Conservation (phyloP, 2,888 invertebrate species). For the Dichetophora obliterata region DNA sequence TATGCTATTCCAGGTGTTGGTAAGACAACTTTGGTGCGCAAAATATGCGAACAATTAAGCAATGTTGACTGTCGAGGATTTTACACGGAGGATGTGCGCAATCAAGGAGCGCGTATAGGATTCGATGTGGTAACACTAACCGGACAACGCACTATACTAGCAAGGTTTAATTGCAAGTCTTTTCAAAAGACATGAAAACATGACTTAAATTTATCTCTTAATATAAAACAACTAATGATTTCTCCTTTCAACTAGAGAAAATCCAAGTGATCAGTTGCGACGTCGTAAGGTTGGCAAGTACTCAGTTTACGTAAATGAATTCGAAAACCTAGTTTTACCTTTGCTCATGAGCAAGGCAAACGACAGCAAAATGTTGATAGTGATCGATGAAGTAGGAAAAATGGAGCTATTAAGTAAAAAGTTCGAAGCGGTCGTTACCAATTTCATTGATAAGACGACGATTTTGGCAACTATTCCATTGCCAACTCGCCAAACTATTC, state of each 20-base stretch:
- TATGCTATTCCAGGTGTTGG: conserved; percentile 72
- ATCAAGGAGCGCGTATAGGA: conserved; percentile 71
- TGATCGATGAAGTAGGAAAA: conserved; percentile 67
- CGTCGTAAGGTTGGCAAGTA: conserved; percentile 75
- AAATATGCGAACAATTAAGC: conserved; percentile 62
- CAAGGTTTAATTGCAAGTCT: conserved; percentile 66
- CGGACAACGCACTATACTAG: conserved; percentile 71
- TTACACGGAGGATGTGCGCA: conserved; percentile 76
- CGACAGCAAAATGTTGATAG: conserved; percentile 58
- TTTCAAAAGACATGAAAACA: not conserved
- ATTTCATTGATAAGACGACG: conserved; percentile 46
- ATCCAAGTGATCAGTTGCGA: conserved; percentile 34
- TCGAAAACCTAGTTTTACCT: conserved; percentile 74
- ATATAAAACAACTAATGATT: not conserved
- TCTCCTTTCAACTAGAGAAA: conserved; percentile 42
- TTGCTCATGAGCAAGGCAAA: conserved; percentile 48
- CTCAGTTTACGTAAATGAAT: conserved; percentile 73
- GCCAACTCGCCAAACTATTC: conserved; percentile 47
- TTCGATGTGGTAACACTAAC: conserved; percentile 75
- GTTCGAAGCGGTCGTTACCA: conserved; percentile 55
- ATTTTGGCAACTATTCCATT: conserved; percentile 62
- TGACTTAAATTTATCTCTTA: too few species aligned
- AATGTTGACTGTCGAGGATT: conserved; percentile 71
- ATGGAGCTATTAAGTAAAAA: conserved; percentile 65
- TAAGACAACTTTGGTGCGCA: conserved; percentile 76